Evolutionary conservation across 2,113 vertebrate species (phyloP), one percentile per base, ranked within the genome.

Genomic region (Pluvianellus socialis): DNA sequence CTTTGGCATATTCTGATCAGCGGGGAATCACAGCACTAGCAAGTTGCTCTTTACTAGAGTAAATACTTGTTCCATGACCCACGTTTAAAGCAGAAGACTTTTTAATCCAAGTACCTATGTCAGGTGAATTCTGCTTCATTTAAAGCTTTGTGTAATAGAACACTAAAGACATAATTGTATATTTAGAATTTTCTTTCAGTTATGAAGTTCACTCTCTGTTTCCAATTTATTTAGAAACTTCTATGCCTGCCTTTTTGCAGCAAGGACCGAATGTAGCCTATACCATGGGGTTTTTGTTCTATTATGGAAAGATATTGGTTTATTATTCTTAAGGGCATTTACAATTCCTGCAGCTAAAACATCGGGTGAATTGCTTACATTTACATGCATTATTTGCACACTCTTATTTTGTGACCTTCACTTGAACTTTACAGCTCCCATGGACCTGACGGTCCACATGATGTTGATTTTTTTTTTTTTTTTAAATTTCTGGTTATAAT

Each of bases 371-470:
- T 67, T 42, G 1, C 49, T 75, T 76, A 38, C 20, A 20, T 58
- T 71, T 71, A 44, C 0, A 1, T 10, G 1, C 12, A 52, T 27
- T 75, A 52, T 72, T 89, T 0, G 0, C 7, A 7, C 6, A 5
- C 10, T 42, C 5, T 0, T 53, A 12, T 80, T 86, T 93, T 32
- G 63, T 72, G 62, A 35, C 27, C 8, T 89, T 45, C 9, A 13
- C 12, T 84, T 76, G n/a, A 65, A 14, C 59, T 35, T 55, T 32
- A 28, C 24, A 58, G 11, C 45, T 71, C 20, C 16, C 6, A 2
- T 16, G 28, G 45, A 71, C 45, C 4, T 33, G 32, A 49, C 21
- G 21, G 38, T 45, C 28, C 19, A 18, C 6, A 6, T 26, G 4
- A 4, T 50, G 11, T 10, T 55, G 15, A 8, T 66, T 81, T 47